phyloP scores from a whole-genome alignment of 2,113 vertebrate genomes.

The Gavialis gangeticus region DNA sequence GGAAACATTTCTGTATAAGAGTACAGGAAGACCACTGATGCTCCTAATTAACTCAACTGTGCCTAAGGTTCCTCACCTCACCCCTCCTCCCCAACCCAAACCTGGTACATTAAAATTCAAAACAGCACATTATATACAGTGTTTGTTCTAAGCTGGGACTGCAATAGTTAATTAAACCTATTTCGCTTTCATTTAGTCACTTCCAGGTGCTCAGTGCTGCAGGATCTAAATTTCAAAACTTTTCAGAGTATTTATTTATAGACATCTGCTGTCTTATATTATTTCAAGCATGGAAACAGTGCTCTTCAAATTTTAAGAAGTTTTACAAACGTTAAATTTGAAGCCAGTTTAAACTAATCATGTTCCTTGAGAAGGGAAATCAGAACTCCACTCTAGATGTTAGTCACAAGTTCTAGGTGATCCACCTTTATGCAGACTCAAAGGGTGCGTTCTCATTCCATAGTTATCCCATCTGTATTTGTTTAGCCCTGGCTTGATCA shows the following conservation, averaged over 20 bases:
- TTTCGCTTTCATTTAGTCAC: constrained; percentile 43
- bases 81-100: background rate
- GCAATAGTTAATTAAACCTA: constrained; percentile 5
- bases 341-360: background rate
- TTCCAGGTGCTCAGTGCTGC: constrained; percentile 14
- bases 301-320: background rate
- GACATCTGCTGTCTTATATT: background rate
- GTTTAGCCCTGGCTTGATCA: background rate
- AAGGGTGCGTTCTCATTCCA: background rate
- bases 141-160: constrained; percentile 14
- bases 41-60: constrained; percentile 35
- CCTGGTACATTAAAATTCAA: background rate
- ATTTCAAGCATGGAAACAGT: background rate
- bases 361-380: background rate
- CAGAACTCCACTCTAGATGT: background rate
- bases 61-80: background rate
- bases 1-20: constrained; percentile 29
- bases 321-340: background rate
- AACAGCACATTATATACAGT: background rate
- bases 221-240: background rate
- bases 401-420: background rate
- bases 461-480: background rate
- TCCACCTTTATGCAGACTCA: rapidly evolving
- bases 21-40: constrained; percentile 42
- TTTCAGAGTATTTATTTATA: constrained; percentile 15